Base-by-base conservation (phyloP, 1,140 invertebrate species). In the Saccostrea glomerata region DNA sequence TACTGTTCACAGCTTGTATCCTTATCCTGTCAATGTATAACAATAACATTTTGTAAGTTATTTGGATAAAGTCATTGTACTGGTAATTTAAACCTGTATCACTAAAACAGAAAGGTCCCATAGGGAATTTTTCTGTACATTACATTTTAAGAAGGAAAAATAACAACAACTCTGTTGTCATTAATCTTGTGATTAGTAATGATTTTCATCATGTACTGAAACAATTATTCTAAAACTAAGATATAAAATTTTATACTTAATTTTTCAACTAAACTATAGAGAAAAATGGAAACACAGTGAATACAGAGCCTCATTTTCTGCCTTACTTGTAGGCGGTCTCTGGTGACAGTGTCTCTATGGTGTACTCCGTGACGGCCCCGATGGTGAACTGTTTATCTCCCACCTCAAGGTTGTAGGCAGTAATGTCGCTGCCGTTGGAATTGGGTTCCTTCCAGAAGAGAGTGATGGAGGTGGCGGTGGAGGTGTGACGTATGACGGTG, bases 391-490 rank as follows among this genome's bases (percentile, higher is more conserved):
- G 92, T 89, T 95, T 95, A 86, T 97, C 97, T 36, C 96, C 96
- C 30, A 97, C 92, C 87, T 98, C 97, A 63, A 98, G 96, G 87
- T 97, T 96, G 93, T 98, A 98, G 86, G 97, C 96, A 20, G 96
- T 95, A 89, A 98, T 97, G 17, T 96, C 95, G 90, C 93, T 94
- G 47, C 95, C 95, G 94, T 98, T 97, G 82, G 94, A 94, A 58
- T 96, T 93, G 5, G 98, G 97, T 89, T 96, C 96, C 58, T 96
- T 95, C 98, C 98, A 98, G 85, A 95, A 95, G 25, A 98, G 93
- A 1, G 95, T 95, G 20, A 97, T 96, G 54, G 96, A 96, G 25
- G 96, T 97, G 25, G 97, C 96, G 55, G 96, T 97, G 15, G 96
- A 95, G 89, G 91, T 91, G 84, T 95, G 95, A 87, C 96, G 96